Evolutionary conservation across 2,113 vertebrate genomes (phyloP), one percentile per base, ranked within the genome.

Genomic region (Dolichallabes microphthalmus): DNA sequence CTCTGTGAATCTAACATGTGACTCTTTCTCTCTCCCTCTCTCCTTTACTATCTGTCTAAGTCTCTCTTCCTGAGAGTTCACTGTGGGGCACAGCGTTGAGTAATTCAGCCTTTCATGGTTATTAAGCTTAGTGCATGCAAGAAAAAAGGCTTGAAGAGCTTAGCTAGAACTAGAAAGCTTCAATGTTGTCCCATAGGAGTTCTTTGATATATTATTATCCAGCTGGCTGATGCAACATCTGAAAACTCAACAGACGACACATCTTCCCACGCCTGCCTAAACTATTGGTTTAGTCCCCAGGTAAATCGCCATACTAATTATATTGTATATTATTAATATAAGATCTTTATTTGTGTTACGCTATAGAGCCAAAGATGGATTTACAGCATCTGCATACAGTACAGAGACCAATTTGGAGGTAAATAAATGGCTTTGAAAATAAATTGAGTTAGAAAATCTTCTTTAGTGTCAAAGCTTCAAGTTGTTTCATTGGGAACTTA

Each of bases 181-280:
- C 60, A 30, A 1, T 53, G 15, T 32, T 15, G 22, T 89, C 86
- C 87, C 86, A 32, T 9, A 82, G 85, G 86, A 87, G 61, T 53
- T 13, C 78, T 91, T 88, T 90, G 86, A 90, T 91, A 89, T 90
- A 89, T 90, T 85, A 78, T 90, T 86, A 91, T 80, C 71, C 86
- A 87, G 74, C 58, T 80, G 88, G 89, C 85, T 91, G 88, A 92
- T 91, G 90, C 89, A 92, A 90, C 91, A 92, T 91, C 86, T 91
- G 90, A 83, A 52, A 57, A 79, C 68, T 82, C 45, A 63, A 52
- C 86, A 83, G 30, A 89, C 86, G 84, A 86, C 89, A 74, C 82
- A 73, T 80, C 82, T 89, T 85, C 86, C 89, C 76, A 89, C 82
- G 60, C 75, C 39, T 20, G 86, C 83, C 86, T 27, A 57, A 88